Evolutionary conservation across 2,797 vertebrate genomes (phyloP), one percentile per base, ranked within the genome.

Genomic region (Hippopotamyrus pictus): DNA sequence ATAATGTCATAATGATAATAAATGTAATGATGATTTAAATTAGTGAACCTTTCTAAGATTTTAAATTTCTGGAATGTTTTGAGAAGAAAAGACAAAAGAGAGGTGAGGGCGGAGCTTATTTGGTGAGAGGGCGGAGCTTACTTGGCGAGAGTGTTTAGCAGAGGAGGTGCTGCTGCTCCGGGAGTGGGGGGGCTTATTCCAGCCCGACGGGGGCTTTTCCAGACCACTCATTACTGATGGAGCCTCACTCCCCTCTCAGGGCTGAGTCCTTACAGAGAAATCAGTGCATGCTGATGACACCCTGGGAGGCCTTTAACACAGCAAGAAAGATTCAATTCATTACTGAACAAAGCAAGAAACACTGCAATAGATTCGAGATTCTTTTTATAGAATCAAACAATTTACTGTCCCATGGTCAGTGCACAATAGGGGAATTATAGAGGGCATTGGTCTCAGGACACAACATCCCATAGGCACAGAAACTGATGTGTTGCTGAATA

Each of bases 101-200:
- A 9, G 73, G 37, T 79, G 37, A 44, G 73, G 17, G 37, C 6
- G 3, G 37, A 44, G 73, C 94, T 88, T 3, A 98, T 98, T 96
- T 97, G 97, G 91, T 97, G 96, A 33, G 96, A 96, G 93, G 41
- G 41, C 73, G 3, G 73, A 44, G 37, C 94, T 88, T 3, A 98
- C 98, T 96, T 97, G 97, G 91, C 97, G 96, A 33, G 96, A 96
- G 93, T 96, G 96, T 53, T 96, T 97, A 9, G 97, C 97, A 0
- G 98, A 97, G 91, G 96, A 93, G 0, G 95, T 96, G 94, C 97
- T 99, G 92, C 95, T 98, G 88, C 96, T 97, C 90, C 97, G 94
- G 0, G 97, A 98, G 65, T 96, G 96, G 1, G 94, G 88, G n/a
- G 54, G 54, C n/a, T 22, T 59, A 59, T 2, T 59, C 54, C 54